Conservation (phyloP, 1,140 invertebrate species). For the Pomacea maculata region DNA sequence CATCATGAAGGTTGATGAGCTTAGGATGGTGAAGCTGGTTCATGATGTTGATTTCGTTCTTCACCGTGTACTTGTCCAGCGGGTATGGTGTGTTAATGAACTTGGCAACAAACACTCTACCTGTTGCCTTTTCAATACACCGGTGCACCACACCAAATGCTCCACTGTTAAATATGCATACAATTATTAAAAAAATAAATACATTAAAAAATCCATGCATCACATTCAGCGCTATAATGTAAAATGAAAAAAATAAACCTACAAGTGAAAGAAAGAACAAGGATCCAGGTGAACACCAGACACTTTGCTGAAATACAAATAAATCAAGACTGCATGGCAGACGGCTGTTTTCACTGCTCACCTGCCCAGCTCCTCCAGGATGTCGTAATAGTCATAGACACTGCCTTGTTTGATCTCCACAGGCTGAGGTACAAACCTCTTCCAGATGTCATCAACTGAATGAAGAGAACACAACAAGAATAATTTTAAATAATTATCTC, state of each 20-base stretch:
- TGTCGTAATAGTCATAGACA: slow-evolving; percentile 98
- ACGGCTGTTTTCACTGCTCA: slow-evolving; percentile 29
- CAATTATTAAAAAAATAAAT: neutral
- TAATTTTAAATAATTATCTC: neutral
- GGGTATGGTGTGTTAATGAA: slow-evolving; percentile 96
- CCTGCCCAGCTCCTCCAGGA: slow-evolving; percentile 98
- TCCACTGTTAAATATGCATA: slow-evolving; percentile 69
- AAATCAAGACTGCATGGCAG: no score
- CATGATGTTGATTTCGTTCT: slow-evolving; percentile 99
- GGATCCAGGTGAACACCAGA: no score
- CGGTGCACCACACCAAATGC: slow-evolving; percentile 99
- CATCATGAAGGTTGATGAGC: slow-evolving; percentile 97
- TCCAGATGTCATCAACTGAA: slow-evolving; percentile 94
- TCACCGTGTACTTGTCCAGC: slow-evolving; percentile 95
- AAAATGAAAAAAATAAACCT: no score
- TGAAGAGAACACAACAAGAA: slow-evolving; percentile 24
- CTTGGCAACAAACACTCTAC: slow-evolving; percentile 98
- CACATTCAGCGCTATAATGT: no score
- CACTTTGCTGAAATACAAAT: no score
- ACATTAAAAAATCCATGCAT: neutral
- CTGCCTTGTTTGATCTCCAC: slow-evolving; percentile 94
- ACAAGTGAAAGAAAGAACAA: no score
- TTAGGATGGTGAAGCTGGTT: slow-evolving; percentile 98
- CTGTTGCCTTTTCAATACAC: slow-evolving; percentile 93
- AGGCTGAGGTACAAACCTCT: slow-evolving; percentile 94